phyloP scores from a whole-genome alignment of 2,113 vertebrate genomes.

The Python bivittatus region DNA sequence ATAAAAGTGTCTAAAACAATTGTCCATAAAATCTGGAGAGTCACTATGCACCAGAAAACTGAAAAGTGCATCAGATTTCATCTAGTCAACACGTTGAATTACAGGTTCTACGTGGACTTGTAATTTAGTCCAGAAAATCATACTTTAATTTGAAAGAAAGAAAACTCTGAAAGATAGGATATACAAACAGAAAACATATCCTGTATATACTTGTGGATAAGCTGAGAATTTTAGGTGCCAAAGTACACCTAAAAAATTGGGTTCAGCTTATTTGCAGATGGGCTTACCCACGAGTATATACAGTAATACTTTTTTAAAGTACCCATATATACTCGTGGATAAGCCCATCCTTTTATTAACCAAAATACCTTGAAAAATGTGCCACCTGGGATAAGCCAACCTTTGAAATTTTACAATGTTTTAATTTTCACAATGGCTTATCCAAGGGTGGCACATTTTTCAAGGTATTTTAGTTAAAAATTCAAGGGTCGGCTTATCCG shows the following conservation, averaged over 20 bases:
- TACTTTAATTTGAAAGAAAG: constrained; percentile 24
- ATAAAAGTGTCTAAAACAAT: not conserved
- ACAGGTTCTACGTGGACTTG: not conserved
- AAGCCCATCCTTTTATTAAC: not conserved
- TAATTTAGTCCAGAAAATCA: not conserved
- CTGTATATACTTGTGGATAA: not conserved
- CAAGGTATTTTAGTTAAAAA: not conserved
- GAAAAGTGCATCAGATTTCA: not conserved
- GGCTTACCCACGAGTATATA: not conserved
- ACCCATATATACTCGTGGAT: not conserved
- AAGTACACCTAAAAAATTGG: not conserved
- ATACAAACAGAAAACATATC: not conserved
- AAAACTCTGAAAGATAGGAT: constrained; percentile 31
- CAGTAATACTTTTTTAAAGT: not conserved
- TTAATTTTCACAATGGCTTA: not conserved
- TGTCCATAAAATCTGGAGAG: not conserved
- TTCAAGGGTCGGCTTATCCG: not conserved
- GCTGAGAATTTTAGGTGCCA: not conserved
- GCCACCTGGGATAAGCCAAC: not conserved
- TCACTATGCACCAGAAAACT: not conserved
- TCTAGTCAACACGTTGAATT: not conserved
- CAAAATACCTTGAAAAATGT: not conserved
- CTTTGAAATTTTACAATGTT: not conserved
- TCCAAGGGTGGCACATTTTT: not conserved
- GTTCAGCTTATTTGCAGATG: not conserved